phyloP scores from a whole-genome alignment of 2,113 vertebrate genomes.

The Illadopsis cleaveri region DNA sequence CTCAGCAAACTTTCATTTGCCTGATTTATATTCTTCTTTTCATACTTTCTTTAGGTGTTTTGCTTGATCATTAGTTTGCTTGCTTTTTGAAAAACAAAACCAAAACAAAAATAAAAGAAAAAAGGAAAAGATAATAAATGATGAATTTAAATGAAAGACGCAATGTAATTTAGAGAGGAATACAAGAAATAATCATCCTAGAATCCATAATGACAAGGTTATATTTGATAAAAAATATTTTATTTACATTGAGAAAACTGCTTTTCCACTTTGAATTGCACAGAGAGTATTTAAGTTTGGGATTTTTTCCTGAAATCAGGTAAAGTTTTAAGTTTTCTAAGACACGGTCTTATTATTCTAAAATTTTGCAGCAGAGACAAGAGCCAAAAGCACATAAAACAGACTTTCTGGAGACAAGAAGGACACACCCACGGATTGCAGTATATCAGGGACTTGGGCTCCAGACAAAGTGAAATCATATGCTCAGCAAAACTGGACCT shows the following conservation, averaged over 20 bases:
- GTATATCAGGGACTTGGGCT: background rate
- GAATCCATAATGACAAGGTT: background rate
- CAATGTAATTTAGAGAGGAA: background rate
- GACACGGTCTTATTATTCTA: background rate
- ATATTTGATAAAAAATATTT: background rate
- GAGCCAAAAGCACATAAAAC: background rate
- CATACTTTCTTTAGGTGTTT: background rate
- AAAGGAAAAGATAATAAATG: background rate
- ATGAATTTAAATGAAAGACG: background rate
- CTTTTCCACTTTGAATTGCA: background rate
- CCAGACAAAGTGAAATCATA: background rate
- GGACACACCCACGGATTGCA: background rate
- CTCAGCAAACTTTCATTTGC: background rate
- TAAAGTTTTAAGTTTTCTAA: background rate
- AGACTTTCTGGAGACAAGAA: background rate
- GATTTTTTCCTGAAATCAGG: background rate
- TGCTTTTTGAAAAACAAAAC: background rate
- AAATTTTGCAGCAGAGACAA: background rate
- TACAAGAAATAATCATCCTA: background rate
- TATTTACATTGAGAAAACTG: background rate
- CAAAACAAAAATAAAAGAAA: background rate
- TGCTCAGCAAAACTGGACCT: background rate
- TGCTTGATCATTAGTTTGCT: background rate
- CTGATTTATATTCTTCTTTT: background rate
- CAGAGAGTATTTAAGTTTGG: background rate